Percentiles rank a stretch among this genome's conserved stretches.
phyloP scores from a whole-genome alignment of 1,140 invertebrate species.

The Drosophila trapezifrons region DNA sequence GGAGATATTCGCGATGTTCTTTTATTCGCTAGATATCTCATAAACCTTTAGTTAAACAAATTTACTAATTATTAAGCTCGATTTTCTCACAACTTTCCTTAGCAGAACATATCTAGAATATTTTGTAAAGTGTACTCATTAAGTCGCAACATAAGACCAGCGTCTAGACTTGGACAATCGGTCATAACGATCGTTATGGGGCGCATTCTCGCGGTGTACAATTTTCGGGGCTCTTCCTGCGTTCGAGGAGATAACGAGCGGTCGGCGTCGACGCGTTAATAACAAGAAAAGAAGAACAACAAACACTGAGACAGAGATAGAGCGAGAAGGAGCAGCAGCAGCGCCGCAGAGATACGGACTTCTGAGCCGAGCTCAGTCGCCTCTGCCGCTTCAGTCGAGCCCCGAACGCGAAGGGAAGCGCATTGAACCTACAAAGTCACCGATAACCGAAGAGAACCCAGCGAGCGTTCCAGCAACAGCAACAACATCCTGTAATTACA shows the following conservation, averaged over 20 bases:
- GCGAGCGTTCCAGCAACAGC: slow-evolving; percentile 18
- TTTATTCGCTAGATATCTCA: too few species aligned
- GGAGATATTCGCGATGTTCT: too few species aligned
- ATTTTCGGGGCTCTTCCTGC: slow-evolving; percentile 45
- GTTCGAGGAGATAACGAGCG: slow-evolving; percentile 37
- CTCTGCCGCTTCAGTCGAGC: slow-evolving; percentile 57
- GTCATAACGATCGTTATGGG: slow-evolving; percentile 16
- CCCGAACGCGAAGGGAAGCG: slow-evolving; percentile 58
- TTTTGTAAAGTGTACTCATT: slow-evolving; percentile 2
- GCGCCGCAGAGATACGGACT: slow-evolving; percentile 16
- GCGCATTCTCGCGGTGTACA: slow-evolving; percentile 31
- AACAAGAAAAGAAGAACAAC: slow-evolving; percentile 13
- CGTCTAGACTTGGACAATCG: slow-evolving; percentile 29
- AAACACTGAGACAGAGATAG: background rate
- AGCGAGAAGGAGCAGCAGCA: slow-evolving; percentile 34
- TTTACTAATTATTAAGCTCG: too few species aligned
- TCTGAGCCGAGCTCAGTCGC: slow-evolving; percentile 54
- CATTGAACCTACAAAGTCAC: slow-evolving; percentile 36
- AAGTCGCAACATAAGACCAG: background rate
- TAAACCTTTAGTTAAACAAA: too few species aligned
- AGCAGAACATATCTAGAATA: background rate
- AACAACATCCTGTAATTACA: slow-evolving; percentile 34
- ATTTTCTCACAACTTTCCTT: too few species aligned
- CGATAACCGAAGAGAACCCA: slow-evolving; percentile 17
- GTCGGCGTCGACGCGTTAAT: slow-evolving; percentile 46